Evolutionary conservation across 2,113 vertebrate genomes (phyloP), one percentile per base, ranked within the genome.

Genomic region (Nipponia nippon): DNA sequence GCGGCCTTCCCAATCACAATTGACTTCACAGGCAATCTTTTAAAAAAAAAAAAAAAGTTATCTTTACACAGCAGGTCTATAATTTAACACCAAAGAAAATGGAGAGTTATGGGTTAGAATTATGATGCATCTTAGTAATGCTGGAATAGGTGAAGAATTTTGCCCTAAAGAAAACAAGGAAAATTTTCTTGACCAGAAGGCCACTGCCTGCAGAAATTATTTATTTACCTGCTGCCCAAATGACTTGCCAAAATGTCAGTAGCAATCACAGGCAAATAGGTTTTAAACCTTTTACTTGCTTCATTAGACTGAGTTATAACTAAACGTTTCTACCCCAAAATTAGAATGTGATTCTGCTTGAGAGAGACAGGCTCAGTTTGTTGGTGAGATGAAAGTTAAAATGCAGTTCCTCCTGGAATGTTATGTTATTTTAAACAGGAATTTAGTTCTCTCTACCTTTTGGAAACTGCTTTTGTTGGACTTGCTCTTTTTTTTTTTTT

Each of bases 1-100:
- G 98, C 81, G 47, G 97, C 90, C 95, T 97, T 97, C 65, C 89
- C 78, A 88, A 97, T 98, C 95, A 59, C 82, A 97, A 95, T 96
- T 97, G 97, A 97, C 95, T 97, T 97, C 81, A 91, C 87, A 97
- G 95, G 96, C 97, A 97, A 76, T 96, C 95, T 98, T 97, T 36
- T n/a, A 19, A 18, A 44, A 88, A 73, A 89, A 67, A 96, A 83
- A 67, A 12, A 83, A 67, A 83, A n/a, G 20, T 40, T 46, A 53
- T 95, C 97, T 97, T 95, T 96, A 94, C 95, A 81, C 84, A 89
- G 96, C 91, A 96, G 92, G 96, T 94, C 82, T 96, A 19, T 97
- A 97, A 97, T 97, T 98, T 97, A 94, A 87, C 75, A 93, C 90
- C 55, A 90, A 89, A 94, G 96, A 59, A 95, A 97, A 85, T 67